Evolutionary conservation across 2,797 vertebrate species (phyloP).

Genomic region (Columba guinea): DNA sequence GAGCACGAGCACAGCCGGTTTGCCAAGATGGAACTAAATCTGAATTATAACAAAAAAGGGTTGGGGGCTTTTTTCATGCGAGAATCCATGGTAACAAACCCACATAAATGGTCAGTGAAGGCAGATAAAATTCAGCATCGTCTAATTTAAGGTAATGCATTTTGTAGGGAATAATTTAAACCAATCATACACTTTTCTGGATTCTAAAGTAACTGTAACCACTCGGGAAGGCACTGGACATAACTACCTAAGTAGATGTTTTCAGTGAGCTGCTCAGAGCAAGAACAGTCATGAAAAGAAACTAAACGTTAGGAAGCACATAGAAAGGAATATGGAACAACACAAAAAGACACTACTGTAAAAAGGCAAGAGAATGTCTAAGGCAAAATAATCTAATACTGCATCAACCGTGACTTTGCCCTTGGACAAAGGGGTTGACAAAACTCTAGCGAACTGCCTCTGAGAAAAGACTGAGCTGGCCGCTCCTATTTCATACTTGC

Average conservation of each 20-base stretch:
- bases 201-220: slow-evolving; percentile 14
- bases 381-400: neutral
- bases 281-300: neutral
- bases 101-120: neutral
- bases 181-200: neutral
- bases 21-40: neutral
- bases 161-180: slow-evolving; percentile 19
- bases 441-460: neutral
- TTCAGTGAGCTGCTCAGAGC: neutral
- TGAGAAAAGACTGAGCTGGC: neutral
- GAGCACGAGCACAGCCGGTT: neutral
- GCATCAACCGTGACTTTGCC: neutral
- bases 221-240: neutral
- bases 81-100: neutral
- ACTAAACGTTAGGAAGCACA: neutral
- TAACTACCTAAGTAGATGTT: neutral
- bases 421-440: neutral
- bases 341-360: neutral
- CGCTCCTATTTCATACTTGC: neutral
- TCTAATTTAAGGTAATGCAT: neutral
- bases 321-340: neutral
- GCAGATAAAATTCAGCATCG: neutral
- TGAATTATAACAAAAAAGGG: neutral
- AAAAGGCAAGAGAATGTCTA: neutral
- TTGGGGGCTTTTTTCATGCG: neutral